Base-by-base conservation (phyloP, 2,797 vertebrate genomes). In the Etheostoma perlongum region DNA sequence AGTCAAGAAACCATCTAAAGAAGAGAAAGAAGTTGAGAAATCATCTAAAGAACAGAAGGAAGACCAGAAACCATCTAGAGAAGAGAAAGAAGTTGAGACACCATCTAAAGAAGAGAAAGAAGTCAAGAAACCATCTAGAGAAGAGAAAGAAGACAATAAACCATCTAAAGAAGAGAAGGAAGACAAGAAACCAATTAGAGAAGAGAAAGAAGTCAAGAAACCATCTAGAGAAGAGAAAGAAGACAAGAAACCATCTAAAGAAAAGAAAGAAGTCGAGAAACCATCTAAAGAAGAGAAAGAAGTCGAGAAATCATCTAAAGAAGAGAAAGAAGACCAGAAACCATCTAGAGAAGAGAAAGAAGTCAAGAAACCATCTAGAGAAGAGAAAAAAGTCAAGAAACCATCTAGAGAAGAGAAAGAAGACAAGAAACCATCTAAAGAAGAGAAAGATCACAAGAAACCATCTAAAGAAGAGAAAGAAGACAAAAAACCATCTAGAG, bases 401-500 rank as follows among this genome's bases (percentile, higher is more conserved):
- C 61, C 23, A 27, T 12, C 18, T 7, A 30, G 14, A 48, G 61
- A 58, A 9, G 44, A 62, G 4, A 59, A 40, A 55, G 62, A 36
- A 44, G 44, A 12, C 0, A 75, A 68, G 23, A 67, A 40, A 36
- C 25, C 21, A 3, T 12, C 1, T 8, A 64, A 71, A 67, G 46
- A 58, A 9, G 44, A 62, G 5, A 59, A 40, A 55, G 62, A 36
- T n/a, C n/a, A n/a, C n/a, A n/a, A n/a, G 23, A 67, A 40, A 36
- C 25, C 21, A 27, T 2, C 15, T 2, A 76, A 62, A 64, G 62
- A 66, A 25, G 16, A 59, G 6, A 61, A 40, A 58, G 58, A 71
- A 12, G 21, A 3, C 2, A 59, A 58, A 30, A 74, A 55, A 36
- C 19, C 27, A 18, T 3, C 33, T 21, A 79, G 79, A 82, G 48